Conservation (phyloP, 2,888 invertebrate genomes). For the Aphodius granarius region DNA sequence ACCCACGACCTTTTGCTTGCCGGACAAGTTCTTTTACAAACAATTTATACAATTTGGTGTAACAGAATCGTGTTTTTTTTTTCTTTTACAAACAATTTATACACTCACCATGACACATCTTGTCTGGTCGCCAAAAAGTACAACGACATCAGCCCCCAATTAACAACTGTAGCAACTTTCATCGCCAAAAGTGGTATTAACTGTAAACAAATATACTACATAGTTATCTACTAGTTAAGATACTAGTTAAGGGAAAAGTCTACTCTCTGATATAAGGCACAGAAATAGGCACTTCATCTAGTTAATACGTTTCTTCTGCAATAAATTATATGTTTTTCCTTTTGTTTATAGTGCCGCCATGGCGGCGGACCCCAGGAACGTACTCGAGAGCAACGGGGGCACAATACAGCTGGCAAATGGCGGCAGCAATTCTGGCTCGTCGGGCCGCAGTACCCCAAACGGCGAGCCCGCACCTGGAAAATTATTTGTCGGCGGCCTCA, state of each 20-base stretch:
- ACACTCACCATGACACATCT: slow-evolving; percentile 23
- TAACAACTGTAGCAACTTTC: neutral
- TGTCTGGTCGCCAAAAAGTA: slow-evolving; percentile 20
- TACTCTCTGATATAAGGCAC: neutral
- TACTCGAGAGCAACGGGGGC: slow-evolving; percentile 51
- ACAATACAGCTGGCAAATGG: slow-evolving; percentile 33
- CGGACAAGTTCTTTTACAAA: no score
- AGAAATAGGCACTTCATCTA: no score
- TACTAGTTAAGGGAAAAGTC: no score
- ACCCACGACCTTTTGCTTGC: no score
- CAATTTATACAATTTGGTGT: no score
- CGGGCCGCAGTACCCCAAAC: slow-evolving; percentile 75
- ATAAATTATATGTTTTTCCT: neutral
- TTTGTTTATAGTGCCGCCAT: slow-evolving; percentile 55
- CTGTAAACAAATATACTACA: slow-evolving; percentile 24
- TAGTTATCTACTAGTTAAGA: no score
- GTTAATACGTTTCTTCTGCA: neutral
- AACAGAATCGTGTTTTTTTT: no score
- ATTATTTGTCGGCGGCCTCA: slow-evolving; percentile 87
- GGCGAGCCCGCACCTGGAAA: slow-evolving; percentile 80
- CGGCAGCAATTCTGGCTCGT: slow-evolving; percentile 65
- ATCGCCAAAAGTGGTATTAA: slow-evolving; percentile 15
- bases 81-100: no score
- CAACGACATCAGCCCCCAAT: neutral
- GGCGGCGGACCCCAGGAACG: slow-evolving; percentile 57